A percentile compares a stretch with the other conserved stretches of the same genome.
Conservation (phyloP, 2,888 invertebrate genomes). For the Myathropa florea region DNA sequence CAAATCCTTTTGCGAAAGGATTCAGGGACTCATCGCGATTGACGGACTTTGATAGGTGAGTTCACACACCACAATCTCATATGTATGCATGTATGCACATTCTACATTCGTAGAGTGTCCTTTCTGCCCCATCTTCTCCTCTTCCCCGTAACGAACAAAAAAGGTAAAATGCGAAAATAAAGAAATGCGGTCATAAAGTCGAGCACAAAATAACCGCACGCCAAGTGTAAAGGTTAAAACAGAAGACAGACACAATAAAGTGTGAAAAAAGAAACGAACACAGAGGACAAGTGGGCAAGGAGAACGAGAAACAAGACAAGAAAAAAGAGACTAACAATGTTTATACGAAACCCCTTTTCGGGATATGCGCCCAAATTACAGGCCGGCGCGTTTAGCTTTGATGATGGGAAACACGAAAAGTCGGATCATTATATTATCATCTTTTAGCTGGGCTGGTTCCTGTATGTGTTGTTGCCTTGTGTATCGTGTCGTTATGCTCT, state of each 20-base stretch:
- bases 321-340: slow-evolving; percentile 33
- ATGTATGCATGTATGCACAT: too few species aligned
- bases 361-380: slow-evolving; percentile 80
- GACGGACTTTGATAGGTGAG: slow-evolving; percentile 94
- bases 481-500: slow-evolving; percentile 46
- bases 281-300: slow-evolving; percentile 31
- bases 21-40: slow-evolving; percentile 97
- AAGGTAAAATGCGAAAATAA: slow-evolving; percentile 5
- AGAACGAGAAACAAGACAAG: slow-evolving; percentile 4
- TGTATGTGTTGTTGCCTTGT: slow-evolving; percentile 68
- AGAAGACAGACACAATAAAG: slow-evolving; percentile 67
- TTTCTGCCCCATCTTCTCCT: neutral
- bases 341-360: slow-evolving; percentile 75
- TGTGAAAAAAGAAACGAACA: slow-evolving; percentile 37
- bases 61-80: slow-evolving; percentile 43
- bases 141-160: neutral
- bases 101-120: neutral
- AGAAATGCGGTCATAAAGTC: slow-evolving; percentile 37
- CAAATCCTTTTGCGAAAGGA: slow-evolving; percentile 99
- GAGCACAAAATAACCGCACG: slow-evolving; percentile 19
- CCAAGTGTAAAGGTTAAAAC: slow-evolving; percentile 61
- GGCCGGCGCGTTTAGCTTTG: slow-evolving; percentile 81
- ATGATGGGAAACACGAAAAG: slow-evolving; percentile 80
- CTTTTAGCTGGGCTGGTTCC: slow-evolving; percentile 57
- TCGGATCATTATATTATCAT: slow-evolving; percentile 74